Percentiles rank a stretch among this genome's conserved stretches.
Conservation (phyloP, 2,113 vertebrate species). For the Paralichthys olivaceus region DNA sequence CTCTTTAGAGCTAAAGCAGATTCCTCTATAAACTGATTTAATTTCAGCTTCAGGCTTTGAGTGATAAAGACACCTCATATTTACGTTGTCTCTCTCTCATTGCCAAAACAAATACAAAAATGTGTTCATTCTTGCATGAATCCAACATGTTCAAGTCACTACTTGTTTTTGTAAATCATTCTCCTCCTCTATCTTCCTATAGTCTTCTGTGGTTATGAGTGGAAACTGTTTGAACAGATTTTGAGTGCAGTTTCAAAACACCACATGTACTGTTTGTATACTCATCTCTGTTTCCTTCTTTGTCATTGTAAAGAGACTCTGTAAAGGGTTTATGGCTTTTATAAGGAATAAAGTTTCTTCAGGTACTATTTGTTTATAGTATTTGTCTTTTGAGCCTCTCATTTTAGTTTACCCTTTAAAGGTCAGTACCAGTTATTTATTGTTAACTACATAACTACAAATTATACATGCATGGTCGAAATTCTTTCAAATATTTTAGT, state of each 20-base stretch:
- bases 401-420: neutral
- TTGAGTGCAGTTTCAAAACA: slow-evolving; percentile 44
- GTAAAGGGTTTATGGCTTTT: slow-evolving; percentile 76
- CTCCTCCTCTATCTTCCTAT: neutral
- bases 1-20: neutral
- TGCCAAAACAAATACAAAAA: slow-evolving; percentile 39
- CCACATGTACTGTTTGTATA: slow-evolving; percentile 20
- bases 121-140: slow-evolving; percentile 37
- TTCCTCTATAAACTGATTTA: neutral
- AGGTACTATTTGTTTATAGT: slow-evolving; percentile 45
- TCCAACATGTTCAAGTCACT: slow-evolving; percentile 11
- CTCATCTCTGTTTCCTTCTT: slow-evolving; percentile 47
- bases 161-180: neutral
- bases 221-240: slow-evolving; percentile 35
- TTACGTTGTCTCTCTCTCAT: neutral
- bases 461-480: too few relatives aligned
- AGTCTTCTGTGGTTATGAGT: slow-evolving; percentile 24
- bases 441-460: too few relatives aligned
- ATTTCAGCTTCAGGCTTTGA: slow-evolving; percentile 18
- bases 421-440: too few relatives aligned
- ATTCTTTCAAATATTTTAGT: too few relatives aligned
- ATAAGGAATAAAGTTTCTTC: slow-evolving; percentile 82
- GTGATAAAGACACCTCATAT: slow-evolving; percentile 12
- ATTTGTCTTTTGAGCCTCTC: neutral
- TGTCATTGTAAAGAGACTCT: slow-evolving; percentile 68